Conservation (phyloP, 2,888 invertebrate species). For the Griposia aprilina region DNA sequence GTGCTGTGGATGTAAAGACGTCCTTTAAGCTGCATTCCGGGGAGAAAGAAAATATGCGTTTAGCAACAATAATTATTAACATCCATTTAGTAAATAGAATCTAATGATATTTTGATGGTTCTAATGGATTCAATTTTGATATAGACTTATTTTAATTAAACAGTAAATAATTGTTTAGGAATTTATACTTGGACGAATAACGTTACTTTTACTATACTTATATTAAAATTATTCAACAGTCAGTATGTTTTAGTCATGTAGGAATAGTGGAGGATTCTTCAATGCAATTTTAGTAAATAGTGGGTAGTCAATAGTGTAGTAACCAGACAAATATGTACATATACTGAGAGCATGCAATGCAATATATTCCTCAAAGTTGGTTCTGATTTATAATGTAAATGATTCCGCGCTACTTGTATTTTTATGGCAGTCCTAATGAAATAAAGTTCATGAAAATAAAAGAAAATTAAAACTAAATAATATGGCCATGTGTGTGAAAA, state of each 20-base stretch:
- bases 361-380: conserved; percentile 87
- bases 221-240: neutral
- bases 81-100: conserved; percentile 6
- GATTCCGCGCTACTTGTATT: neutral
- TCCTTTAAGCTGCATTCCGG: conserved; percentile 89
- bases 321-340: conserved; percentile 60
- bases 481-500: conserved; percentile 70
- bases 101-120: conserved; percentile 32
- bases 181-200: neutral
- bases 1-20: conserved; percentile 76
- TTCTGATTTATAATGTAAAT: conserved; percentile 51
- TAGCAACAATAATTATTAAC: conserved; percentile 66
- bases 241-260: neutral
- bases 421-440: conserved; percentile 16
- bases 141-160: neutral
- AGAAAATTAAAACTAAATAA: conserved; percentile 68
- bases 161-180: neutral
- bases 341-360: conserved; percentile 76
- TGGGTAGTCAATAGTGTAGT: conserved; percentile 30
- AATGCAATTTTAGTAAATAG: conserved; percentile 8
- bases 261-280: conserved; percentile 7
- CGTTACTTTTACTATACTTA: neutral
- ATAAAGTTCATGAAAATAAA: conserved; percentile 15
- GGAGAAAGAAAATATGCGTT: conserved; percentile 73
- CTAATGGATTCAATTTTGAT: conserved; percentile 11